These are phyloP conservation scores for Eugnorisma glareosa DNA, from an alignment of 2,888 invertebrate genomes.

Conservation along the genomic window DNA sequence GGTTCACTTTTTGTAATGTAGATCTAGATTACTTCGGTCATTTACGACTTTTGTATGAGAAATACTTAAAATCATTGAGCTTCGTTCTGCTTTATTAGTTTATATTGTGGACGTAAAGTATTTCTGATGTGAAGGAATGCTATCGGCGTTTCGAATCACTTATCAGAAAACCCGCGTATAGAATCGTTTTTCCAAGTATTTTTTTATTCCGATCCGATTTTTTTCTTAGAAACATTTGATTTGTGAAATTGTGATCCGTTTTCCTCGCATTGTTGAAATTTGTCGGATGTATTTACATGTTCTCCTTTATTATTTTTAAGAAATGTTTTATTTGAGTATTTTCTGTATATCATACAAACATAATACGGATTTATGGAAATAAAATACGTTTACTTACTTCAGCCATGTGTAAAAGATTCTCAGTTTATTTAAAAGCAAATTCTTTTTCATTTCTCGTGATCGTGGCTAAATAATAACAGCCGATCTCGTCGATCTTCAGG, in stretches of 20 bases:
- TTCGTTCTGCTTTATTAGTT: slow-evolving; percentile 45
- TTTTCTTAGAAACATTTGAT: slow-evolving; percentile 7
- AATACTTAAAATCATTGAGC: slow-evolving; percentile 30
- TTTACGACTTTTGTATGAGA: slow-evolving; percentile 15
- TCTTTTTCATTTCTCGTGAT: background rate
- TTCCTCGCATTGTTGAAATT: slow-evolving; percentile 9
- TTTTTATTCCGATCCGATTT: background rate
- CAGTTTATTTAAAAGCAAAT: background rate
- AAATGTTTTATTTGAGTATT: slow-evolving; percentile 1
- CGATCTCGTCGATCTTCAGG: too few species aligned
- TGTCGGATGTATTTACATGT: background rate
- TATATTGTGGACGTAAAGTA: slow-evolving; percentile 41
- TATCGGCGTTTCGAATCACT: slow-evolving; percentile 60
- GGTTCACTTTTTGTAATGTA: slow-evolving; percentile 22
- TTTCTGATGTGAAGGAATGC: slow-evolving; percentile 35
- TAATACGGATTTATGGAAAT: background rate
- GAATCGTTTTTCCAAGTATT: slow-evolving; percentile 18
- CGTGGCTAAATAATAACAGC: too few species aligned
- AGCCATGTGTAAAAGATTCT: background rate
- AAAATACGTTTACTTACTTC: background rate
- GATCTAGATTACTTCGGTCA: background rate
- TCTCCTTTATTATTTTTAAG: background rate
- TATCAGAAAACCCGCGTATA: slow-evolving; percentile 35
- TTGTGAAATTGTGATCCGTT: slow-evolving; percentile 7
- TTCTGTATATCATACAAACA: background rate